Evolutionary conservation across 1,140 invertebrate species (phyloP).

Genomic region (Pachypsylla venusta): DNA sequence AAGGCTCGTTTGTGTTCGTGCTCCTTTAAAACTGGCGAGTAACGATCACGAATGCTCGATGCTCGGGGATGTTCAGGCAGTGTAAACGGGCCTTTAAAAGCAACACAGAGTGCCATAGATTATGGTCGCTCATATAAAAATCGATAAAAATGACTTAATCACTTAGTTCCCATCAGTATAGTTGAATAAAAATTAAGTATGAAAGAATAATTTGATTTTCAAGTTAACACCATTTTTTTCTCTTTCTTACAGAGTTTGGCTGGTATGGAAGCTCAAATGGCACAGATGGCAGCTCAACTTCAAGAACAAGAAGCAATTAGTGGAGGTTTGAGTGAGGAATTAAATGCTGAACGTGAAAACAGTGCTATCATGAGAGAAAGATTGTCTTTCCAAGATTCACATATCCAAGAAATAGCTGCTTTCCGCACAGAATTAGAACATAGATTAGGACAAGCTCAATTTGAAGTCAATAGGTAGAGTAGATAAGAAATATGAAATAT

Average conservation of each 20-base stretch:
- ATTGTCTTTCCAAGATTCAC: slow-evolving; percentile 17
- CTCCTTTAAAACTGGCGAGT: too few relatives aligned
- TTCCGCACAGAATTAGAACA: slow-evolving; percentile 15
- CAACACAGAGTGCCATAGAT: too few relatives aligned
- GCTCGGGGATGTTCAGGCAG: too few relatives aligned
- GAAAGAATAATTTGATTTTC: neutral
- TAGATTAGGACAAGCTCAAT: slow-evolving; percentile 15
- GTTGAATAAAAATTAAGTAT: neutral
- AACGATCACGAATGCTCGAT: too few relatives aligned
- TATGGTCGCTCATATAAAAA: too few relatives aligned
- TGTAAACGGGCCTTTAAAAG: too few relatives aligned
- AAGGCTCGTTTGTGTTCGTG: too few relatives aligned
- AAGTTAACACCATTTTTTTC: slow-evolving; percentile 3
- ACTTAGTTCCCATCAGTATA: too few relatives aligned
- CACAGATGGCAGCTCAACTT: slow-evolving; percentile 17
- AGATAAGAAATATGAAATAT: too few relatives aligned
- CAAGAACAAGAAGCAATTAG: slow-evolving; percentile 18
- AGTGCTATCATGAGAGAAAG: slow-evolving; percentile 14
- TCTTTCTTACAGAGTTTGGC: slow-evolving; percentile 17
- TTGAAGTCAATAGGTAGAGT: slow-evolving; percentile 15
- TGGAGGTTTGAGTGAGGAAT: slow-evolving; percentile 35
- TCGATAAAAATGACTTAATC: neutral
- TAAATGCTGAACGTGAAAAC: slow-evolving; percentile 24
- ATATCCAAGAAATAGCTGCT: slow-evolving; percentile 34
- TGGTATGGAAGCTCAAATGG: slow-evolving; percentile 19